Evolutionary conservation across 1,140 invertebrate species (phyloP).

Genomic region (Bombus vancouverensis): DNA sequence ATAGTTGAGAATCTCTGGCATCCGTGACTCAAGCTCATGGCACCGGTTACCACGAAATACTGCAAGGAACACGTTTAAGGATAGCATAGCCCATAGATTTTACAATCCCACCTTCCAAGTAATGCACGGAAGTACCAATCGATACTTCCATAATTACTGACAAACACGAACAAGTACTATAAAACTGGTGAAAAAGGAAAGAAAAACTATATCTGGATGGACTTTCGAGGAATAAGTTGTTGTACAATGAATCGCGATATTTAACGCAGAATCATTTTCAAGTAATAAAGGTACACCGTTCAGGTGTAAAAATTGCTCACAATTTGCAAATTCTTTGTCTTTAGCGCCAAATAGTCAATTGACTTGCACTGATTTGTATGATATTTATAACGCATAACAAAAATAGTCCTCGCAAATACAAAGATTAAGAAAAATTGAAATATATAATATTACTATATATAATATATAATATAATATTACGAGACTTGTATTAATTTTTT

Average conservation of each 20-base stretch:
- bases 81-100: conserved; percentile 28
- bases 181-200: background rate
- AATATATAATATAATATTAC: no score
- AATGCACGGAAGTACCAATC: conserved; percentile 37
- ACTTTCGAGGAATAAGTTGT: background rate
- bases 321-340: no score
- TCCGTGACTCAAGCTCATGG: conserved; percentile 27
- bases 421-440: background rate
- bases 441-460: no score
- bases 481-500: background rate
- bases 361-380: background rate
- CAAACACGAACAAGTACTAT: conserved; percentile 8
- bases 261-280: background rate
- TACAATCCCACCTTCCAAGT: conserved; percentile 23
- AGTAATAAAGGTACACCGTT: background rate
- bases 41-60: conserved; percentile 36
- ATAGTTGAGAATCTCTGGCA: conserved; percentile 36
- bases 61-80: conserved; percentile 19
- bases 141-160: conserved; percentile 29
- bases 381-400: background rate
- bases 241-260: background rate
- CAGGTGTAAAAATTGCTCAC: background rate
- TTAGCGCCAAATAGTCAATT: background rate
- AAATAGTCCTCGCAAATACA: background rate
- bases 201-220: background rate